Evolutionary conservation across 2,888 invertebrate genomes (phyloP).

Genomic region (Perizoma affinitatum): DNA sequence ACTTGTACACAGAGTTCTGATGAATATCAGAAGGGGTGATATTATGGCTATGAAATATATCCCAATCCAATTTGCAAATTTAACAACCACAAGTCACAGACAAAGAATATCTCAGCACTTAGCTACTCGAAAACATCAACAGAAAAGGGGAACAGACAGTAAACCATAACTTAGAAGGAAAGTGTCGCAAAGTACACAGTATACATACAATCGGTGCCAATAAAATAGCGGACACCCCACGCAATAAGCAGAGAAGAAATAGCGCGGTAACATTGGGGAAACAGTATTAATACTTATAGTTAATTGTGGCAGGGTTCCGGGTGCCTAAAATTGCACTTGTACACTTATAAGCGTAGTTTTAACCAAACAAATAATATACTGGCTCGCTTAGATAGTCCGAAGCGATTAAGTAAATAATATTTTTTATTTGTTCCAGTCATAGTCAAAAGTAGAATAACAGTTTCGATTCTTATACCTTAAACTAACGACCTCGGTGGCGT

Average conservation of each 20-base stretch:
- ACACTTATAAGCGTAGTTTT: too few relatives aligned
- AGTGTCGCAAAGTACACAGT: conserved; percentile 73
- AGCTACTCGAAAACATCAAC: conserved; percentile 28
- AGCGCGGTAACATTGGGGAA: conserved; percentile 79
- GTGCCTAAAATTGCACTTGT: conserved; percentile 62
- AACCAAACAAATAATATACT: too few relatives aligned
- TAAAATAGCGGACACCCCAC: conserved; percentile 76
- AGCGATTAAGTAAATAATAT: too few relatives aligned
- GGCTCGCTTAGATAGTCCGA: too few relatives aligned
- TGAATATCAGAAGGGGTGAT: conserved; percentile 7
- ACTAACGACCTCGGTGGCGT: too few relatives aligned
- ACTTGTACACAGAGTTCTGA: too few relatives aligned
- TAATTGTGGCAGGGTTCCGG: conserved; percentile 69
- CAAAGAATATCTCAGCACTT: conserved; percentile 14
- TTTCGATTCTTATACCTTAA: too few relatives aligned
- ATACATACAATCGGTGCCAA: conserved; percentile 76
- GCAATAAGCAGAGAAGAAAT: conserved; percentile 79
- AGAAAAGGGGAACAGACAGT: conserved; percentile 34
- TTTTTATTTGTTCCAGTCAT: not conserved
- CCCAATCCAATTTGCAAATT: conserved; percentile 43
- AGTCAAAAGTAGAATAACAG: not conserved
- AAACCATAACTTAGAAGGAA: conserved; percentile 77
- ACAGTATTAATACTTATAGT: conserved; percentile 83
- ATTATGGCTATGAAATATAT: conserved; percentile 23
- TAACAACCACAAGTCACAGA: conserved; percentile 20